Base-by-base conservation (phyloP, 64 coral and sea anemone genomes). In the Actinia tenebrosa region DNA sequence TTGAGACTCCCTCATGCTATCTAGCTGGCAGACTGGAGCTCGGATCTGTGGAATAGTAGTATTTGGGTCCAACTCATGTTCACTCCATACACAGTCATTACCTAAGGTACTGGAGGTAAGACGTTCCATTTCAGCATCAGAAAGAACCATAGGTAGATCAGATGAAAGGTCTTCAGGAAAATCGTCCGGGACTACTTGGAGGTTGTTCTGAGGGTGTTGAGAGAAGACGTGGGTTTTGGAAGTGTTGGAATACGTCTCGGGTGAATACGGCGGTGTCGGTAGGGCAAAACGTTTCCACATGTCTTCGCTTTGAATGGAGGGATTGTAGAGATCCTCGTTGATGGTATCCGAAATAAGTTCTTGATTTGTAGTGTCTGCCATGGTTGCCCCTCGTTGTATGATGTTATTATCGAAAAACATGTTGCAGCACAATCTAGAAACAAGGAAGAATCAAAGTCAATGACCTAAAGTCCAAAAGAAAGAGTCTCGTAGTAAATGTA, bases 131-230 rank as follows among this genome's bases (percentile, higher is more conserved):
- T 97, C 91, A n/a, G 91, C 94, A 87, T 97, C 94, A 53, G 91
- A 93, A 11, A 97, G 72, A 15, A 97, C 94, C 60, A 97, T 79
- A 0, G 94, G 94, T 46, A 93, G 88, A 82, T 97, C 94, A 14
- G 94, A 97, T 4, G 89, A 93, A 7, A 97, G 69, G 64, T 97
- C 94, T 71, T 97, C 94, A 15, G 94, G 94, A 22, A 87, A 87
- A 53, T 92, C 91, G 10, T 97, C 94, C 0, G 94, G 94, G 13
- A 97, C 94, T 2, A 97, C 94, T 90, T 97, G 94, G 56, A 97
- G 77, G 13, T 69, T 92, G 80, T 90, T 92, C 30, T 72, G 69
- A 17, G 83, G 86, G 6, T 77, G 68, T 1, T 85, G 69, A n/a
- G 86, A 19, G 43, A 53, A 60, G 5, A 92, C 44, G 10, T 91